Evolutionary conservation across 2,888 invertebrate genomes (phyloP).

Genomic region (Brachyopa scutellaris): DNA sequence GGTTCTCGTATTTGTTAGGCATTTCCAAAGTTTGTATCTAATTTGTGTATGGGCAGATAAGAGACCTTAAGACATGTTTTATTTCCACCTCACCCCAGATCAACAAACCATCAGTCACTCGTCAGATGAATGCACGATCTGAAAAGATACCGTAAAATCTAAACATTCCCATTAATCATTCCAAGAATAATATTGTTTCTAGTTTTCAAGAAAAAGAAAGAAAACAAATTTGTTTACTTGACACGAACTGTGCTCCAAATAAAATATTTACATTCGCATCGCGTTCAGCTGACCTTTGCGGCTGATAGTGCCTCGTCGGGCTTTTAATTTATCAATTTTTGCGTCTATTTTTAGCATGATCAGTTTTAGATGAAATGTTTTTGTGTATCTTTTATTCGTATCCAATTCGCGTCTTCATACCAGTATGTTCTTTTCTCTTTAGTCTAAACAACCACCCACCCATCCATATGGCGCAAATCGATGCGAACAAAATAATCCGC

Average conservation of each 20-base stretch:
- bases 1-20: no score
- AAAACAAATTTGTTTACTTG: constrained; percentile 17
- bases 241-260: background rate
- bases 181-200: background rate
- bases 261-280: background rate
- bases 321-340: background rate
- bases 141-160: background rate
- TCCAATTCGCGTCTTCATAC: constrained; percentile 6
- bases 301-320: background rate
- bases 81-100: background rate
- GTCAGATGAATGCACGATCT: background rate
- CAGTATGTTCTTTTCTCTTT: constrained; percentile 19
- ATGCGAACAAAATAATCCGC: no score
- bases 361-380: constrained; percentile 1
- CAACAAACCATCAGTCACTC: background rate
- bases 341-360: constrained; percentile 29
- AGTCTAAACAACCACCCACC: background rate
- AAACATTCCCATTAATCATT: constrained; percentile 8
- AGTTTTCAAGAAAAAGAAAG: no score
- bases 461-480: no score
- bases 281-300: background rate
- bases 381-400: constrained; percentile 2
- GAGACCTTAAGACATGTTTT: no score
- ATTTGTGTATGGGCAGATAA: no score
- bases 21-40: no score